A percentile compares a stretch with the other conserved stretches of the same genome.
Conservation (phyloP, 2,797 vertebrate genomes). For the Sandelia bainsii region DNA sequence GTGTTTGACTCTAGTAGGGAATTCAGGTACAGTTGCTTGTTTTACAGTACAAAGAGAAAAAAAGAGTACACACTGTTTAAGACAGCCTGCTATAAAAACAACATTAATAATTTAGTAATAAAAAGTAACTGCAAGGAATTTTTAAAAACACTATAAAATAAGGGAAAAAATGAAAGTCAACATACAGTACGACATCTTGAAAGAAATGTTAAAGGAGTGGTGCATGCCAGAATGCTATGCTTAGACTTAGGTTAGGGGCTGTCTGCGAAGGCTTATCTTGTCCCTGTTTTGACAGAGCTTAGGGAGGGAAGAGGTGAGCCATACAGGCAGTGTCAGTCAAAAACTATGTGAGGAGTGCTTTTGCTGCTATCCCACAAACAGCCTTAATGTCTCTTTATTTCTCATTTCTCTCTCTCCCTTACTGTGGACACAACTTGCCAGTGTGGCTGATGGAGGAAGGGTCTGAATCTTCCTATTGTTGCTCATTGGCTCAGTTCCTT, state of each 20-base stretch:
- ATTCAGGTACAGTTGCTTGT: constrained; percentile 25
- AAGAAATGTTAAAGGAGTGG: constrained; percentile 49
- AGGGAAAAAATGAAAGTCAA: constrained; percentile 14
- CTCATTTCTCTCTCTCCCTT: constrained; percentile 18
- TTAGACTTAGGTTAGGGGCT: constrained; percentile 53
- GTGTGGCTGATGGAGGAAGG: constrained; percentile 46
- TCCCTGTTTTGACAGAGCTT: constrained; percentile 65
- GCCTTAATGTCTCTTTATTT: constrained; percentile 45
- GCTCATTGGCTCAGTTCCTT: constrained; percentile 50
- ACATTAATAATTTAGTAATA: constrained; percentile 11
- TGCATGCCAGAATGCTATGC: constrained; percentile 46
- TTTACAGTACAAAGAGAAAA: constrained; percentile 20
- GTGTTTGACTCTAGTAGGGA: constrained; percentile 22
- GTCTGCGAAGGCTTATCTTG: constrained; percentile 65
- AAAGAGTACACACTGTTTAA: neutral
- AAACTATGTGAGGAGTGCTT: constrained; percentile 43
- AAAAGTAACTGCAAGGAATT: constrained; percentile 12
- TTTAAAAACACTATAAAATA: constrained; percentile 22
- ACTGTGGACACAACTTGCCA: constrained; percentile 34
- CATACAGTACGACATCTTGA: constrained; percentile 32
- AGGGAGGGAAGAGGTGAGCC: constrained; percentile 60
- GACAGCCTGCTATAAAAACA: constrained; percentile 5
- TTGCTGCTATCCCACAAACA: constrained; percentile 43
- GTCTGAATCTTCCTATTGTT: constrained; percentile 44
- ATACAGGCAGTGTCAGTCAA: constrained; percentile 61